Base-by-base conservation (phyloP, 2,113 vertebrate genomes). In the Polypterus bichir region DNA sequence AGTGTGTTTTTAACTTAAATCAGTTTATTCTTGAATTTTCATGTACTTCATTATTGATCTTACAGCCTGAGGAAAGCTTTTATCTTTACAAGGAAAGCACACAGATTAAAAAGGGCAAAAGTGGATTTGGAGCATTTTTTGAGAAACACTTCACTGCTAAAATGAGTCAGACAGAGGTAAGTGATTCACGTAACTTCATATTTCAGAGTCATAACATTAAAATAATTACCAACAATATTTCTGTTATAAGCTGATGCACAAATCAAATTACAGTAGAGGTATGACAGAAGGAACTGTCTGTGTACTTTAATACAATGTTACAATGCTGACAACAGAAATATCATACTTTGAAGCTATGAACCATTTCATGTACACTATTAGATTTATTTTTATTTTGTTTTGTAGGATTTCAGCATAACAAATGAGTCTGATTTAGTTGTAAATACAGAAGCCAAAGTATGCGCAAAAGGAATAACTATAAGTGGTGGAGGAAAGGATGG, bases 401-500 rank as follows among this genome's bases (percentile, higher is more conserved):
- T 66, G 11, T 71, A 86, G 84, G 79, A 84, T 61, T 64, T 59
- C 48, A 71, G 62, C 56, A 79, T 65, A 64, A 73, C 71, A 5
- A 82, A 84, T 27, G 10, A 44, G 65, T 76, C 77, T 9, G 93
- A 83, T 63, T 76, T 91, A 65, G 89, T 86, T 0, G 74, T 98
- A 73, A 83, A 86, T 75, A 97, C 93, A 0, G 83, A 89, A 66
- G 86, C 72, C 55, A 89, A 92, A 67, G 82, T 82, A 5, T 84
- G 89, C 68, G 86, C 88, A 63, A 92, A 92, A 45, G 93, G 92
- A 67, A 88, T 97, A 47, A 78, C 90, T 10, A 85, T 97, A 64
- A 76, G 73, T 0, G 93, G 95, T n/a, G 96, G 96, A 7, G 90
- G 91, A 48, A 76, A 79, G 65, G 86, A 89, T 5, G 95, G 96